Conservation (phyloP, 2,888 invertebrate genomes). For the Zaprionus lineosus region DNA sequence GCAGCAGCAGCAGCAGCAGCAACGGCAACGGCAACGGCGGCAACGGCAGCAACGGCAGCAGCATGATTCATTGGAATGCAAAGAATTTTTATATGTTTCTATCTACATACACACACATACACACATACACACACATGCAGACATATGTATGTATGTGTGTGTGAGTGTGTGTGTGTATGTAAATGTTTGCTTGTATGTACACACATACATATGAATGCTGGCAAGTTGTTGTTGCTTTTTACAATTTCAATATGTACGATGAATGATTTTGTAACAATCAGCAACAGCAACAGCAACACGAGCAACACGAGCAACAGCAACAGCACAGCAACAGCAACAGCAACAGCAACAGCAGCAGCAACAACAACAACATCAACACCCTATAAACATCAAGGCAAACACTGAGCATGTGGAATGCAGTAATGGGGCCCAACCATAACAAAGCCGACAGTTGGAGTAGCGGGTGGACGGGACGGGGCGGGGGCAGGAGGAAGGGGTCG, state of each 20-base stretch:
- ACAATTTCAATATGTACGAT: constrained; percentile 71
- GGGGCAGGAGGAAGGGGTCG: not conserved
- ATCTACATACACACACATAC: constrained; percentile 46
- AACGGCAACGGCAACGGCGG: constrained; percentile 8
- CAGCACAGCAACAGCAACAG: constrained; percentile 30
- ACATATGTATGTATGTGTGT: not conserved
- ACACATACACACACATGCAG: constrained; percentile 26
- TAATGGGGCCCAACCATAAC: constrained; percentile 70
- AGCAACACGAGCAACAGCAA: constrained; percentile 14
- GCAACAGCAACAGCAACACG: constrained; percentile 19
- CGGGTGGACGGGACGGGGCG: not conserved
- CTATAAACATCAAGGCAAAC: constrained; percentile 77
- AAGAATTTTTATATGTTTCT: constrained; percentile 75
- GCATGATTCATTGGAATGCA: constrained; percentile 75
- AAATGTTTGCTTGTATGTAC: constrained; percentile 24
- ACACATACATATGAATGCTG: constrained; percentile 1
- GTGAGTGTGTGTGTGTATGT: not conserved
- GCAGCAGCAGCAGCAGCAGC: constrained; percentile 34
- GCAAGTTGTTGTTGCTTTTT: constrained; percentile 48
- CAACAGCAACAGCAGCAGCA: constrained; percentile 16
- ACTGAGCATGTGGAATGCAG: constrained; percentile 77
- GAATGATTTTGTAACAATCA: constrained; percentile 72
- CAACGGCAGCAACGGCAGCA: constrained; percentile 36
- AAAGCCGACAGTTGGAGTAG: constrained; percentile 38
- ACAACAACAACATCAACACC: constrained; percentile 54